Base-by-base conservation (phyloP, 2,113 vertebrate species). In the Rhinoptilus africanus region DNA sequence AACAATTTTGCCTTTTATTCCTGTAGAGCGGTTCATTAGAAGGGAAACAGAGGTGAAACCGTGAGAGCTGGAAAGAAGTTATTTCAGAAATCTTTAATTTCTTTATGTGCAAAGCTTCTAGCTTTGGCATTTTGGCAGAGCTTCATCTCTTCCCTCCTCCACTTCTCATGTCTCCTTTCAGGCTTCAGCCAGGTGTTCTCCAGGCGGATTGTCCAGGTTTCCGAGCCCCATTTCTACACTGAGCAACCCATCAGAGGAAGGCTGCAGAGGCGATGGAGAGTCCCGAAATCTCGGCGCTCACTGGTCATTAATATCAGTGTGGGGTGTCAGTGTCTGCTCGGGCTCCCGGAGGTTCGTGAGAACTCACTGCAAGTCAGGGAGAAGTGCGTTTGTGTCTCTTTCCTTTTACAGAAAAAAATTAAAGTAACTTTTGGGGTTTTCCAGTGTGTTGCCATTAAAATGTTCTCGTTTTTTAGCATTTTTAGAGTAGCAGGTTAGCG, bases 341-440 rank as follows among this genome's bases (percentile, higher is more conserved):
- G 27, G 4, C 41, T 30, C 68, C 23, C 4, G 17, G 59, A 45
- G 23, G 9, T 18, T 69, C 54, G 7, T 4, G 45, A 54, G 43
- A 15, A 5, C 59, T 26, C 9, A 4, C 22, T 8, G 28, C 32
- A n/a, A 34, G 48, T n/a, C 75, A 30, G 26, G 0, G 3, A 59
- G 41, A 80, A 62, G n/a, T 0, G 0, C 6, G 11, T 74, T 78
- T 0, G 0, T 34, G 27, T 72, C 53, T 41, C 1, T 45, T 50
- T 10, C 8, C 1, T 72, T 66, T 34, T 24, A n/a, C 56, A 57
- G 51, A 9, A 53, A 53, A 56, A 35, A n/a, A 1, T 2, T 2
- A 0, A 47, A 37, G 32, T 9, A 7, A 43, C 35, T 51, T 54
- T 73, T n/a, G 63, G 60, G 41, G 75, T 86, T 85, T 85, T 73